These are phyloP conservation scores for Zosterops pallidus DNA, from an alignment of 2,113 vertebrate species.

Conservation along the genomic window DNA sequence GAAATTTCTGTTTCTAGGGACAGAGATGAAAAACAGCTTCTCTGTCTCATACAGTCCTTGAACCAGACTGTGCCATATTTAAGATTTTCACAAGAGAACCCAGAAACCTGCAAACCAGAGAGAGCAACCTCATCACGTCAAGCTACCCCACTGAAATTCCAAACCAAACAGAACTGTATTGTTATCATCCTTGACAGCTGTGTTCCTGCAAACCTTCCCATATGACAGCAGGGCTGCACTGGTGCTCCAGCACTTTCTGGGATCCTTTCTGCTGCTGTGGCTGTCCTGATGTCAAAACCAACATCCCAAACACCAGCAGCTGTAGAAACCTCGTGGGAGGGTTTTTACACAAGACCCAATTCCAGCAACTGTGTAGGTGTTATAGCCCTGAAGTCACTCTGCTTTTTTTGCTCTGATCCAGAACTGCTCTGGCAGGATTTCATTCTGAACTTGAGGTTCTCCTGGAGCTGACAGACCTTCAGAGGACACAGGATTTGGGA, in stretches of 20 bases:
- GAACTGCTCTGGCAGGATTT: not conserved
- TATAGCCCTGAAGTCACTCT: not conserved
- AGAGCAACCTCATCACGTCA: not conserved
- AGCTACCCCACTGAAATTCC: not conserved
- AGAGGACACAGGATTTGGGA: fast-evolving
- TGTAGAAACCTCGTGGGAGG: not conserved
- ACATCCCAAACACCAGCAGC: not conserved
- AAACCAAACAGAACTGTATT: not conserved
- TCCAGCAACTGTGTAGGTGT: not conserved
- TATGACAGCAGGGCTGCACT: fast-evolving
- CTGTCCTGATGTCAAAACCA: not conserved
- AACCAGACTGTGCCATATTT: not conserved
- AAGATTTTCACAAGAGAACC: not conserved
- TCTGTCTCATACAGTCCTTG: fast-evolving
- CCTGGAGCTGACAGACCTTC: not conserved
- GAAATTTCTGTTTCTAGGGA: not conserved
- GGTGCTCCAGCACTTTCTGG: not conserved
- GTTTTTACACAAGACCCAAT: not conserved
- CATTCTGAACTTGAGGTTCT: not conserved
- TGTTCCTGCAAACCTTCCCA: not conserved
- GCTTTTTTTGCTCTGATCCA: not conserved
- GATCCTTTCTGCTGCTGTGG: not conserved
- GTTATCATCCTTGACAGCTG: not conserved
- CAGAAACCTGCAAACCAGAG: not conserved
- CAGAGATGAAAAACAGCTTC: not conserved